These are phyloP conservation scores for Threskiornis aethiopicus DNA, from an alignment of 2,797 vertebrate species.

Conservation along the genomic window DNA sequence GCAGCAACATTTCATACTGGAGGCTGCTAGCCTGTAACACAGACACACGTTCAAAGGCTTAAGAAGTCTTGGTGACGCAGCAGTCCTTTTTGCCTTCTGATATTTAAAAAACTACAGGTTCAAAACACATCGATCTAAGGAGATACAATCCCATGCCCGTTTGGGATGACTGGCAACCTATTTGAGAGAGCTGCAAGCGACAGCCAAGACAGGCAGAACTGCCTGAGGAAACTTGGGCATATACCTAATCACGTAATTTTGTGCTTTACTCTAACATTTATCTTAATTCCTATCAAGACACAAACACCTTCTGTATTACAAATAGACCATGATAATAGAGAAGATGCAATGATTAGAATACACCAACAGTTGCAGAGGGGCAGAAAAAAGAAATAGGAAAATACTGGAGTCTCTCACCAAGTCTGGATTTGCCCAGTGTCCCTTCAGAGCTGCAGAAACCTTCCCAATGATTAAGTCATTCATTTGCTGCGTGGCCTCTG, in stretches of 20 bases:
- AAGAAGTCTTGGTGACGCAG: neutral
- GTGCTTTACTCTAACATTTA: neutral
- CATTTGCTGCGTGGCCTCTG: slow-evolving; percentile 98
- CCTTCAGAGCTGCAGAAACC: slow-evolving; percentile 95
- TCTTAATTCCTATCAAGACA: neutral
- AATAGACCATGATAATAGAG: neutral
- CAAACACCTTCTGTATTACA: neutral
- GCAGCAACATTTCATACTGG: slow-evolving; percentile 96
- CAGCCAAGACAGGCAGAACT: neutral
- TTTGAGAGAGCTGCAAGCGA: neutral
- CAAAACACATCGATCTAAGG: neutral
- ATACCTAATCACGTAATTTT: neutral
- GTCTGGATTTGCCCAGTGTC: slow-evolving; percentile 98
- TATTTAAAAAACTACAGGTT: neutral
- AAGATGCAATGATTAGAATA: neutral
- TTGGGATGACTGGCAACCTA: neutral
- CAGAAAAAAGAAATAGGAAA: neutral
- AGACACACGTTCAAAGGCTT: neutral
- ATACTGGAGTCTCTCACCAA: slow-evolving; percentile 79
- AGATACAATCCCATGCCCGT: neutral
- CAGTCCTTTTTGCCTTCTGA: neutral
- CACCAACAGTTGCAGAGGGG: neutral
- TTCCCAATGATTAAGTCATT: slow-evolving; percentile 97
- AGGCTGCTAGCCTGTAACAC: slow-evolving; percentile 90
- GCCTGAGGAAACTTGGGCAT: neutral